Percentiles rank a stretch among this genome's conserved stretches.
phyloP scores from a whole-genome alignment of 2,113 vertebrate genomes.

The Zapornia atra region DNA sequence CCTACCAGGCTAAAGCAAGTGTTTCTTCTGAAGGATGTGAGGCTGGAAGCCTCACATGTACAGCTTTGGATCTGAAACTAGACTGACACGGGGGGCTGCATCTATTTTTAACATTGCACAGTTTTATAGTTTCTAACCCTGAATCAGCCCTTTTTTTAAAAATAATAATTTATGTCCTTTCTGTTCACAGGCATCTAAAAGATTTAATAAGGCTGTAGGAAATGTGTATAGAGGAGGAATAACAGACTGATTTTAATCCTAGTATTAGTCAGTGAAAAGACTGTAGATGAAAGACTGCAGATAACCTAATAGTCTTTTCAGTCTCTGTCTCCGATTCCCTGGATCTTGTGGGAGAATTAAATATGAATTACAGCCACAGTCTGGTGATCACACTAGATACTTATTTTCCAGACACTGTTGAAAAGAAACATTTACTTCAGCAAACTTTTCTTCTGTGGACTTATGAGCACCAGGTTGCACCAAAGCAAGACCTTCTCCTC shows the following conservation, averaged over 20 bases:
- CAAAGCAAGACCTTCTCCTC: background rate
- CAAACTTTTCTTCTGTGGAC: background rate
- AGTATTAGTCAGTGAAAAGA: slow-evolving; percentile 6
- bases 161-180: background rate
- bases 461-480: background rate
- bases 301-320: slow-evolving; percentile 29
- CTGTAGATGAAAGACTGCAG: background rate
- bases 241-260: slow-evolving; percentile 39
- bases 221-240: background rate
- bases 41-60: background rate
- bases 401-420: background rate
- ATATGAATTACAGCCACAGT: slow-evolving; percentile 8
- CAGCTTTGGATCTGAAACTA: background rate
- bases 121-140: background rate
- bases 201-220: background rate
- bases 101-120: background rate
- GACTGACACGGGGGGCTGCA: background rate
- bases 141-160: background rate
- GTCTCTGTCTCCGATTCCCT: background rate
- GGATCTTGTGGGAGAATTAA: slow-evolving; percentile 13
- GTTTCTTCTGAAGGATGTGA: slow-evolving; percentile 1
- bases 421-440: slow-evolving; percentile 42
- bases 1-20: slow-evolving; percentile 1
- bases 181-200: background rate
- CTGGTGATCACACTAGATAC: background rate